Evolutionary conservation across 1,140 invertebrate species (phyloP).

Genomic region (Alviniconcha marisindica): DNA sequence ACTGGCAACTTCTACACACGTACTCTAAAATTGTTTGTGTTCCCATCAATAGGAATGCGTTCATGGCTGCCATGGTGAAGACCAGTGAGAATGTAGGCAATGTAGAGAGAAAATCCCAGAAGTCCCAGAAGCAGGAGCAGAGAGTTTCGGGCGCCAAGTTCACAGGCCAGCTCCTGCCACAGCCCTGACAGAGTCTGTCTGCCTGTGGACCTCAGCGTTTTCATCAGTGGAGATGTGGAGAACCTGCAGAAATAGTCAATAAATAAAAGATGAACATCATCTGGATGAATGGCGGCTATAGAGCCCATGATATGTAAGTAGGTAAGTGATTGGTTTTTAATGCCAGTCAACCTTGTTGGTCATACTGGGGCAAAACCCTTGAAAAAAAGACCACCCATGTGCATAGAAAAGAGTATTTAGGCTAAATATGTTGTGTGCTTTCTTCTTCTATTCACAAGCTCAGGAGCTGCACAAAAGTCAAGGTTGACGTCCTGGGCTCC

Average conservation of each 20-base stretch:
- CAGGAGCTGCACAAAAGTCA: no score
- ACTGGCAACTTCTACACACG: not conserved
- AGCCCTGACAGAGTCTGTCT: constrained; percentile 34
- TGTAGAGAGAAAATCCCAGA: constrained; percentile 77
- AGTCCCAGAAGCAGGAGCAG: constrained; percentile 77
- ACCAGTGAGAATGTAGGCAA: constrained; percentile 49
- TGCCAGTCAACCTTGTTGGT: no score
- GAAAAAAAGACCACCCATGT: no score
- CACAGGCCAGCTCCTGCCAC: constrained; percentile 48
- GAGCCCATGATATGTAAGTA: no score
- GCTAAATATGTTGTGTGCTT: no score
- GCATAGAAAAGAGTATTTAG: no score
- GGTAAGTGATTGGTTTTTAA: no score
- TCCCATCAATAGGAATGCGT: constrained; percentile 21
- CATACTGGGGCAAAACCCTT: no score
- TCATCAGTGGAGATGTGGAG: no score
- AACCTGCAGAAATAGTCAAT: constrained; percentile 21
- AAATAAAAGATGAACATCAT: not conserved
- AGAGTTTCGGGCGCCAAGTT: constrained; percentile 40
- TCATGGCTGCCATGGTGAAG: constrained; percentile 23
- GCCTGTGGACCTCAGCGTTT: not conserved
- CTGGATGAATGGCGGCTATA: no score
- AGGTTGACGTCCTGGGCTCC: no score
- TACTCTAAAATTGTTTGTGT: not conserved
- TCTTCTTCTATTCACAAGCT: no score